A percentile compares a stretch with the other conserved stretches of the same genome.
phyloP scores from a whole-genome alignment of 2,113 vertebrate genomes.

The Gasterosteus aculeatus region DNA sequence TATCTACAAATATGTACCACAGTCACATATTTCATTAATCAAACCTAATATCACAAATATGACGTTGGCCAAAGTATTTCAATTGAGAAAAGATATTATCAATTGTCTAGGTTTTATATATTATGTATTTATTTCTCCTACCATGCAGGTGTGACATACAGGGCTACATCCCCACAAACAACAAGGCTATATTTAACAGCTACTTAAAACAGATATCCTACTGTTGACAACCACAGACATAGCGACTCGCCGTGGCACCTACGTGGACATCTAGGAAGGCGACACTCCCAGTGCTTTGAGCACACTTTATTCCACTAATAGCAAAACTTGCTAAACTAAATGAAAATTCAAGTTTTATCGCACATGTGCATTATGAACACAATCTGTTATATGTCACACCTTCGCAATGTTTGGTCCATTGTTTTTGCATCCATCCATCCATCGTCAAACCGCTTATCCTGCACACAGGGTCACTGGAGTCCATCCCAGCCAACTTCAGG shows the following conservation, averaged over 20 bases:
- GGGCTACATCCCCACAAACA: slow-evolving; percentile 2
- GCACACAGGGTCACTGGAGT: too few species aligned
- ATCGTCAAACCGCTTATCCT: too few species aligned
- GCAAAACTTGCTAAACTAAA: neutral
- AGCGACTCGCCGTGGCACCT: slow-evolving; percentile 18
- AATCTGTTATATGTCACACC: neutral
- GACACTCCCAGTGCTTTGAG: slow-evolving; percentile 13
- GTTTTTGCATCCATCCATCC: neutral
- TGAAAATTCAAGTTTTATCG: neutral
- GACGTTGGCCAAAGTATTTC: neutral
- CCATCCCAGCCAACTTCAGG: too few species aligned
- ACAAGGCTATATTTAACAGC: slow-evolving; percentile 6
- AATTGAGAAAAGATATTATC: neutral
- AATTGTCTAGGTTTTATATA: neutral
- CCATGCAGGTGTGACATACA: neutral
- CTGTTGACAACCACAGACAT: slow-evolving; percentile 12
- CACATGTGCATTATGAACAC: neutral
- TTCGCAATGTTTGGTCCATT: neutral
- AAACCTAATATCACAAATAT: neutral
- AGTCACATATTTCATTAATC: neutral
- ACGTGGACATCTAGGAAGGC: neutral
- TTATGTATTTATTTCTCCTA: neutral
- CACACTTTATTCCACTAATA: neutral
- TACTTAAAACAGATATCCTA: slow-evolving; percentile 9
- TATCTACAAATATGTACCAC: neutral